Evolutionary conservation across 2,113 vertebrate species (phyloP), one percentile per base, ranked within the genome.

Genomic region (Podarcis muralis): DNA sequence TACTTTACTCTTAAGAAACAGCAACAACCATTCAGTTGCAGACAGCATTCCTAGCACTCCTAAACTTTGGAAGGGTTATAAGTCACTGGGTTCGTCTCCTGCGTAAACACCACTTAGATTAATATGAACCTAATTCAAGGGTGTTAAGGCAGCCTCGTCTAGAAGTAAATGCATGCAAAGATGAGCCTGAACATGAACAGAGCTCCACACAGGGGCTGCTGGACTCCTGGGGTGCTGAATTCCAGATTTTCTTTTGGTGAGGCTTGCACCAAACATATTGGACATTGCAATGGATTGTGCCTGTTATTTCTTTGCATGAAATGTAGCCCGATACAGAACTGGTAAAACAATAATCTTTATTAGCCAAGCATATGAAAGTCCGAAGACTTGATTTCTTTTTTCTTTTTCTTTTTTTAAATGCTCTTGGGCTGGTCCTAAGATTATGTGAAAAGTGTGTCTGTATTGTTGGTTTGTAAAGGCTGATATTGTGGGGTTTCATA

Each of bases 341-440:
- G 90, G 90, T 90, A 92, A 94, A 89, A 77, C 74, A 71, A 87
- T 87, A 71, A 88, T 84, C 91, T 88, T 90, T 93, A 94, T 90
- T 93, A 95, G 90, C 96, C 91, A 91, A 94, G 94, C 88, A 91
- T 90, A 76, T 94, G 94, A 95, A 86, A 94, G 93, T 93, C 91
- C 89, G 83, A 89, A 96, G 91, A 95, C 93, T 91, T 96, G 86
- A 85, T 94, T 94, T 53, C 48, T 53, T 53, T 53, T 48, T 53
- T 53, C 43, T 53, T 53, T 9, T 53, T 53, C 1, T 53, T 53
- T 53, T 96, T 96, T 96, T 89, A 93, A 93, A 35, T 57, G 25
- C 68, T 97, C 98, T 98, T 98, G 95, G 98, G 98, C 98, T 98
- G 98, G 98, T 94, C 98, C 98, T 97, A 92, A 97, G 97, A 97